Evolutionary conservation across 2,113 vertebrate genomes (phyloP), one percentile per base, ranked within the genome.

Genomic region (Psephotus haematonotus): DNA sequence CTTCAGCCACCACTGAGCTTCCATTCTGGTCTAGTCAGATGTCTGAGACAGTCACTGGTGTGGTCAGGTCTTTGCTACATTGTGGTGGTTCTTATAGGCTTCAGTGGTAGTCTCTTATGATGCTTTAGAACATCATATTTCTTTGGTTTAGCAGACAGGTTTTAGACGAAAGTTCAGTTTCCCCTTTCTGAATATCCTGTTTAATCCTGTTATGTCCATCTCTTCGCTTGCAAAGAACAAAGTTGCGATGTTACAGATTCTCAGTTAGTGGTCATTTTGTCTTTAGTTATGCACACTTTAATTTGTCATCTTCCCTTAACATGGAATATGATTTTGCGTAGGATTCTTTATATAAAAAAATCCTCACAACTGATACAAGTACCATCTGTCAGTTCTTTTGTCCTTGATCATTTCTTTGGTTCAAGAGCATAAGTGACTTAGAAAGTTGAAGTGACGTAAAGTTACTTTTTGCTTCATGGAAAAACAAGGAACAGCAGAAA

Each of bases 351-450:
- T 46, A 24, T 41, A 4, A 55, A 43, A 43, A 52, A 62, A 2
- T 2, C 0, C 6, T 0, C 0, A 31, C 3, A 50, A 29, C 16
- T 28, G 13, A n/a, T 65, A 24, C 15, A 83, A 82, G 57, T 44
- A 7, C 3, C 29, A 3, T 65, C 62, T 85, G 28, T 62, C 17
- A 20, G 0, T 92, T 90, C 41, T 67, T 35, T 92, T 82, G 35
- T 75, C 16, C 22, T 82, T 87, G 60, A 35, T 72, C 7, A 70
- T 92, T 85, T 49, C 28, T 82, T 47, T 92, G 57, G 10, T 72
- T 88, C 31, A n/a, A 86, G 43, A 68, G 22, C 15, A 3, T 60
- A 88, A 86, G 28, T 44, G 11, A 76, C 52, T 78, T 60, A 23
- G 1, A 68, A 64, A 47, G 49, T 46, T 57, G 25, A 77, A 74